Base-by-base conservation (phyloP, 2,797 vertebrate genomes). In the Poliocrania exsul region DNA sequence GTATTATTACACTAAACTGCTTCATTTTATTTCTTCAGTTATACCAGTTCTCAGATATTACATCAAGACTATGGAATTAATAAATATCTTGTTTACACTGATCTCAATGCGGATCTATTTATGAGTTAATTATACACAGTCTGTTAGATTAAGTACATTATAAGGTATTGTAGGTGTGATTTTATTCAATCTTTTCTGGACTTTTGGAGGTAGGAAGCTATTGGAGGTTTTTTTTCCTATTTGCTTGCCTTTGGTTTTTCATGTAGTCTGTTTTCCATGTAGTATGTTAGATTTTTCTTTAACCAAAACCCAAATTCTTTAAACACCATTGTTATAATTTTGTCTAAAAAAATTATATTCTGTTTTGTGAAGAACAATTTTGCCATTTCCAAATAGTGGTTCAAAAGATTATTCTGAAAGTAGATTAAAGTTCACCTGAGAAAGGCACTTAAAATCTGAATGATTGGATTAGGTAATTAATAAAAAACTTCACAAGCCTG, bases 111-210 rank as follows among this genome's bases (percentile, higher is more conserved):
- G 61, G 42, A 85, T 78, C 29, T 91, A 31, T 72, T 92, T 78
- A 87, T 92, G 69, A 96, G 67, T 79, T 95, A 79, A 90, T 96
- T 93, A 81, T 90, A 24, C 47, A 81, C 38, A 70, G 26, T 88
- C 53, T 93, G 21, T 71, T 97, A 92, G 80, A 69, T 56, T 79
- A 86, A 84, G 54, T 67, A 81, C 6, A 23, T 92, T 91, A 60
- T 77, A 88, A 81, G 24, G 38, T 82, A 72, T 33, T 72, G 29
- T 28, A 88, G 80, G 50, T 77, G 44, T 57, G 65, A 51, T 92
- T 95, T 96, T 81, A 74, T 88, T 64, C 35, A 40, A 44, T 66
- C 28, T 62, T 96, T 92, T 94, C 49, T 82, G 49, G 81, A 51
- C 89, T 74, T 61, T 72, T 3, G 5, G 9, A 9, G 0, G 1